These are phyloP conservation scores for Heliopora coerulea DNA, from an alignment of 92 coral and sea anemone species.

Conservation along the genomic window DNA sequence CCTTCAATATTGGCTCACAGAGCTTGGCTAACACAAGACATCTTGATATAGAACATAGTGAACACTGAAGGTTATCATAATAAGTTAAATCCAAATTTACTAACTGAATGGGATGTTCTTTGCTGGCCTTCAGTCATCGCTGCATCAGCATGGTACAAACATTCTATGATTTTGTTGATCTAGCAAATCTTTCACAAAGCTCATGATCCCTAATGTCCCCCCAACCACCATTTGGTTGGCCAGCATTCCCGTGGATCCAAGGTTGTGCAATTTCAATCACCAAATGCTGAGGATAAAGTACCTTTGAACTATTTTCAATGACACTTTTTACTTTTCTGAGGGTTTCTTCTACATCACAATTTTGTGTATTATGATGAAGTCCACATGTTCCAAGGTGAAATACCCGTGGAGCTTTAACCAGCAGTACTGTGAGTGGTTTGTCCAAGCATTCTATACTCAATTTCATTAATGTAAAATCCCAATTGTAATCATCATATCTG, in stretches of 20 bases:
- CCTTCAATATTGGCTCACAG: too few species aligned
- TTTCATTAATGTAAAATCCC: constrained; percentile 98
- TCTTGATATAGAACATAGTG: too few species aligned
- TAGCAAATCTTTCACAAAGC: constrained; percentile 57
- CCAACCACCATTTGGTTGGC: constrained; percentile 98
- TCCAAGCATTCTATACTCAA: constrained; percentile 64
- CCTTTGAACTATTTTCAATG: constrained; percentile 57
- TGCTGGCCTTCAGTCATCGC: too few species aligned
- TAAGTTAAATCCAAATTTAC: too few species aligned
- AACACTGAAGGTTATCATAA: too few species aligned
- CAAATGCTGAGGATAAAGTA: constrained; percentile 62
- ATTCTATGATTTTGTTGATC: constrained; percentile 7
- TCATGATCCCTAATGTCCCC: constrained; percentile 88
- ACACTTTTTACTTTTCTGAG: constrained; percentile 58
- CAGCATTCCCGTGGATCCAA: constrained; percentile 22
- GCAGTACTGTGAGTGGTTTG: constrained; percentile 63
- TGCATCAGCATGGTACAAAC: too few species aligned
- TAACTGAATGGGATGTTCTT: too few species aligned
- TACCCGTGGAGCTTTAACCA: constrained; percentile 75
- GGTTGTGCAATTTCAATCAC: constrained; percentile 46
- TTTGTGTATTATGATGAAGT: constrained; percentile 76
- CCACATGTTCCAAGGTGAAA: constrained; percentile 98
- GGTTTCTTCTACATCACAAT: constrained; percentile 64
- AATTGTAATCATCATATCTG: constrained; percentile 85
- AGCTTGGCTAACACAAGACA: too few species aligned